phyloP scores from a whole-genome alignment of 2,888 invertebrate species.

The Melitaea athalia region DNA sequence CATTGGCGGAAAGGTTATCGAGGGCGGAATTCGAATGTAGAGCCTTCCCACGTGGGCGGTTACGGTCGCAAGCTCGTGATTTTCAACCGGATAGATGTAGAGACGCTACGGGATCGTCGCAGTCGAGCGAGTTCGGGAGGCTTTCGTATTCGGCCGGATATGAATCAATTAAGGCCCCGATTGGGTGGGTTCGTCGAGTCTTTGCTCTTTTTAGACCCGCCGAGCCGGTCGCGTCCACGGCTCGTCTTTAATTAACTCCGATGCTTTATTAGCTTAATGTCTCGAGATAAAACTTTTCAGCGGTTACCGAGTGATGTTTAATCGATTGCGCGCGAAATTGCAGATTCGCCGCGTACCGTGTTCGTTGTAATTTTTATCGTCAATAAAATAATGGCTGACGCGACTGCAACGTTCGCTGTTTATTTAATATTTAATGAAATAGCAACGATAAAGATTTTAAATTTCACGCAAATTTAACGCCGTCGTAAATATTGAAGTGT shows the following conservation, averaged over 20 bases:
- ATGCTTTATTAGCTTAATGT: slow-evolving; percentile 82
- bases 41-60: slow-evolving; percentile 76
- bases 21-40: slow-evolving; percentile 73
- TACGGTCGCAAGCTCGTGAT: slow-evolving; percentile 63
- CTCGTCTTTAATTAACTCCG: slow-evolving; percentile 76
- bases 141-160: slow-evolving; percentile 69
- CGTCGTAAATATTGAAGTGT: slow-evolving; percentile 76
- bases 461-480: slow-evolving; percentile 78
- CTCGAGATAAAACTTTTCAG: slow-evolving; percentile 66
- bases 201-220: slow-evolving; percentile 61
- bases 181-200: slow-evolving; percentile 59
- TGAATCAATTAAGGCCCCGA: slow-evolving; percentile 74
- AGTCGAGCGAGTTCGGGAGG: slow-evolving; percentile 50
- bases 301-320: slow-evolving; percentile 57
- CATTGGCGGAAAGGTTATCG: slow-evolving; percentile 60
- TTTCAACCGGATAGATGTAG: slow-evolving; percentile 69
- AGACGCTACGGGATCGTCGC: slow-evolving; percentile 60
- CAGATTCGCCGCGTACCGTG: slow-evolving; percentile 41
- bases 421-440: slow-evolving; percentile 70
- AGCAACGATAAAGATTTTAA: slow-evolving; percentile 58
- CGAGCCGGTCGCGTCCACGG: slow-evolving; percentile 51
- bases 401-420: slow-evolving; percentile 52
- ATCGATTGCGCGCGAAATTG: slow-evolving; percentile 57
- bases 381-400: slow-evolving; percentile 52
- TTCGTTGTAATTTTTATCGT: slow-evolving; percentile 58